Base-by-base conservation (phyloP, 1,140 invertebrate species). In the Yoshiicerus persimilis region DNA sequence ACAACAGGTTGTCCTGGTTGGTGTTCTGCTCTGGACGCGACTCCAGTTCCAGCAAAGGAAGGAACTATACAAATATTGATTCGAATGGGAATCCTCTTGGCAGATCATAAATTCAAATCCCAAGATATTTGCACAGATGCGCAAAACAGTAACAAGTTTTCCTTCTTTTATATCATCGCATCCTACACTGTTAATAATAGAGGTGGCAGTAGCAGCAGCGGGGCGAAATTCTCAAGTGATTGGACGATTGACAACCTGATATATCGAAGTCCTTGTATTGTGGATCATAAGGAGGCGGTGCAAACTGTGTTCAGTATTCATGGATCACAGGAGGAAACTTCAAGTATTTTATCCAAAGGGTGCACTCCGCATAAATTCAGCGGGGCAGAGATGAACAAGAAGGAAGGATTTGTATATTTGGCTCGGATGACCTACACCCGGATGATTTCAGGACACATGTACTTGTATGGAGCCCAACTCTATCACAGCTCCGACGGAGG, bases 401-500 rank as follows among this genome's bases (percentile, higher is more conserved):
- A 10, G 2, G 20, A 62, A 11, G 13, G n/a, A 30, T 34, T 77
- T 41, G 13, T 88, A 13, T 84, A 75, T 47, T n/a, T 88, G 16
- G 39, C 36, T 1, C 36, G 36, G 0, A 85, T 88, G 9, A 88
- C 87, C 0, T 86, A 88, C 83, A 88, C 87, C 1, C 25, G 87
- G 41, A 56, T 70, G 38, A 10, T 56, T 30, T 34, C 39, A 38
- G 25, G 23, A 0, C 87, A 88, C 25, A 27, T 88, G 32, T 88
- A n/a, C 23, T 30, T 88, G 4, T 88, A 86, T 30, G 87, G 87
- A 20, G 23, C 8, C n/a, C 30, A 34, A 36, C 64, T 88, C 5
- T 0, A 86, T 85, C 87, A 88, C 20, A 84, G 87, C 20, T 56
- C 75, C n/a, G 66, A 87, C 32, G 75, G 30, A 3, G 86, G 86